phyloP scores from a whole-genome alignment of 2,797 vertebrate species.

The Lutjanus campechanus region DNA sequence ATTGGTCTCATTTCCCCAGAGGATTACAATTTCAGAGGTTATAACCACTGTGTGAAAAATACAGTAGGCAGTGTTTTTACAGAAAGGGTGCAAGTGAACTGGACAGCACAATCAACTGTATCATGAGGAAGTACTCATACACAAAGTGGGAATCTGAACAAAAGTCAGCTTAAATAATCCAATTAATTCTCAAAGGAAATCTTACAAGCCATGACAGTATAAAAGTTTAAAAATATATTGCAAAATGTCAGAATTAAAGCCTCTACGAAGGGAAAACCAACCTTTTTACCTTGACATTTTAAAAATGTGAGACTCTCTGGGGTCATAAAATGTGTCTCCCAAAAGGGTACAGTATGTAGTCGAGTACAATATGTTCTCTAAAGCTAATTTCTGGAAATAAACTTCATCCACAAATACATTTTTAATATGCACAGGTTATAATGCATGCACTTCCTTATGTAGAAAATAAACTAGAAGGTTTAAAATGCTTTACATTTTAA shows the following conservation, averaged over 20 bases:
- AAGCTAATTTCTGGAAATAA: background rate
- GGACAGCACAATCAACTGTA: background rate
- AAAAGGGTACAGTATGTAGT: constrained; percentile 17
- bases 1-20: background rate
- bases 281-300: constrained; percentile 55
- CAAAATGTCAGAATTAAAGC: constrained; percentile 30
- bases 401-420: constrained; percentile 5
- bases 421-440: background rate
- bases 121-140: background rate
- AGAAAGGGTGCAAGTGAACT: background rate
- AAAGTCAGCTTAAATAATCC: background rate
- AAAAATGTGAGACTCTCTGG: constrained; percentile 31
- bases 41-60: background rate
- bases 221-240: constrained; percentile 8
- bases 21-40: background rate
- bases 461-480: background rate
- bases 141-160: background rate
- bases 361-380: constrained; percentile 18
- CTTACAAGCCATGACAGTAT: background rate
- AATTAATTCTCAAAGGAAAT: background rate
- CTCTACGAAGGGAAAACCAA: background rate
- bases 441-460: background rate
- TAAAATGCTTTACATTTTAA: background rate
- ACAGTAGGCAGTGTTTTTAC: background rate
- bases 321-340: constrained; percentile 24